Conservation (phyloP, 2,888 invertebrate genomes). For the Chaetogeoica ovagalla region DNA sequence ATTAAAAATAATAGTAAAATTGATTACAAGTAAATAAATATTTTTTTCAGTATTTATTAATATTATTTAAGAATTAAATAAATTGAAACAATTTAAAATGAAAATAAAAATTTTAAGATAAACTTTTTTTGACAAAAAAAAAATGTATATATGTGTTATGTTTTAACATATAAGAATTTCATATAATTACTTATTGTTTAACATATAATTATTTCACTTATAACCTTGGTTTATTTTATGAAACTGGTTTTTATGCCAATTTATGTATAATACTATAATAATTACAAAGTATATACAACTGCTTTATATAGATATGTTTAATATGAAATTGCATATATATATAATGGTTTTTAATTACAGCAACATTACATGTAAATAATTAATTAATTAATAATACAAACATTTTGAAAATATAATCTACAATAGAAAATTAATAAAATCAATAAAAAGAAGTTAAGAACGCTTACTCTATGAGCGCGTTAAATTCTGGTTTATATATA, state of each 20-base stretch:
- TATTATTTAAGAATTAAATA: not conserved
- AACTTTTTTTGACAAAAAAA: not conserved
- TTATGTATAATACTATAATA: not conserved
- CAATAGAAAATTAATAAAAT: no score
- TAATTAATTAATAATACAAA: not conserved
- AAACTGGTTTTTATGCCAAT: not conserved
- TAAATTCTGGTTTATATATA: no score
- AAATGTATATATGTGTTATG: no score
- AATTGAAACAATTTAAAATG: not conserved
- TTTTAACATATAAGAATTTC: not conserved
- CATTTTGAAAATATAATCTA: no score
- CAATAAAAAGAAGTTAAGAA: no score
- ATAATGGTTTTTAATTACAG: no score
- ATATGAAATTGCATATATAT: not conserved
- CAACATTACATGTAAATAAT: no score
- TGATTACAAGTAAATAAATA: no score
- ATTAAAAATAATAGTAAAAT: no score
- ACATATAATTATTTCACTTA: not conserved
- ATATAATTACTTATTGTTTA: no score
- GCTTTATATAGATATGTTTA: not conserved
- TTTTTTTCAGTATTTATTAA: not conserved
- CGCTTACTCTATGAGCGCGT: no score
- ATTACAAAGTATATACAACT: not conserved
- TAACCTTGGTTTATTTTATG: not conserved
- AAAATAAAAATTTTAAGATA: not conserved